These are phyloP conservation scores for Melanostigma gelatinosum DNA, from an alignment of 2,113 vertebrate genomes.

Conservation along the genomic window DNA sequence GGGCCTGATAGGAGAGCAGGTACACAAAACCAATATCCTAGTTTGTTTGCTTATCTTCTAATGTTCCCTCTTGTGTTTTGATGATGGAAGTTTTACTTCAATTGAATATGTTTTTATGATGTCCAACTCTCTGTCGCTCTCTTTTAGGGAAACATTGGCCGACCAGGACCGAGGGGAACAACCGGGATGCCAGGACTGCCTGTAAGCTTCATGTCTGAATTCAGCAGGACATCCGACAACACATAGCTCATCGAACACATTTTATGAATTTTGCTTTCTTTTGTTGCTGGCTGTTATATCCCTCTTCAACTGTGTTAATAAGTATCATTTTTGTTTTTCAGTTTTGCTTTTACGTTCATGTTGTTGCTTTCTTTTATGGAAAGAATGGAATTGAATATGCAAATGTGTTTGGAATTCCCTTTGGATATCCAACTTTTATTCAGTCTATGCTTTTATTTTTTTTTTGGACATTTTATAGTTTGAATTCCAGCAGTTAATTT, in stretches of 20 bases:
- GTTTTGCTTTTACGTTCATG: not conserved
- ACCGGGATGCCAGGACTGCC: constrained; percentile 82
- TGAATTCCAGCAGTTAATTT: not conserved
- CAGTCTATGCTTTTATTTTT: not conserved
- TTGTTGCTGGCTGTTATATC: not conserved
- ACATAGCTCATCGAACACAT: not conserved
- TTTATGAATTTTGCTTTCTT: not conserved
- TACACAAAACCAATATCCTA: constrained; percentile 45
- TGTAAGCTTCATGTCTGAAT: constrained; percentile 76
- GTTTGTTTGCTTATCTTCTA: not conserved
- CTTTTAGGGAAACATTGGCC: constrained; percentile 84
- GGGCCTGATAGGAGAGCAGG: constrained; percentile 87
- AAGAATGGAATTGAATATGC: not conserved
- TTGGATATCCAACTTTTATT: not conserved
- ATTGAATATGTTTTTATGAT: not conserved
- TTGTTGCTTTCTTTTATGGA: not conserved
- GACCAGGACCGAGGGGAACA: constrained; percentile 75
- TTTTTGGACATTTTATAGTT: not conserved
- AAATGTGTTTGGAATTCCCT: not conserved
- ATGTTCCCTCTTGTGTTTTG: not conserved
- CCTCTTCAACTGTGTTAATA: not conserved
- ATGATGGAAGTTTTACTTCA: not conserved
- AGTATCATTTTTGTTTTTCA: not conserved
- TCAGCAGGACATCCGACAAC: not conserved
- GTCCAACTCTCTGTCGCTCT: not conserved